phyloP scores from a whole-genome alignment of 2,797 vertebrate species.

The Acrocephalus scirpaceus region DNA sequence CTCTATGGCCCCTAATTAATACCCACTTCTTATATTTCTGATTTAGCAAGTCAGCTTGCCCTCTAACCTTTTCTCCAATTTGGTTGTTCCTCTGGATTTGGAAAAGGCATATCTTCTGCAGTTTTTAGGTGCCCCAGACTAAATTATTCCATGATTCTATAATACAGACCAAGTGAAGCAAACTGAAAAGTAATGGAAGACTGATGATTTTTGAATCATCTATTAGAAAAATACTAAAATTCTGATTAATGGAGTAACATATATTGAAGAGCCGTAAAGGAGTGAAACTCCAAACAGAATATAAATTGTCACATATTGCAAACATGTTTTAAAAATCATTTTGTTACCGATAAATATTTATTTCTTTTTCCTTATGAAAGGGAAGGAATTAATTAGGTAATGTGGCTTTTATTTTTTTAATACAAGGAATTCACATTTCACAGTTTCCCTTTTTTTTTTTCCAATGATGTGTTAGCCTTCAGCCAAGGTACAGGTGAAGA shows the following conservation, averaged over 20 bases:
- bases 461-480: background rate
- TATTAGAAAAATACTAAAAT: background rate
- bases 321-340: background rate
- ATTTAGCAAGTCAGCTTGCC: background rate
- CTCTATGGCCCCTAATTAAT: background rate
- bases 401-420: background rate
- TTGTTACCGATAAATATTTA: background rate
- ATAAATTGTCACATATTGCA: background rate
- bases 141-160: background rate
- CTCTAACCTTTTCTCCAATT: background rate
- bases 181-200: background rate
- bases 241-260: background rate
- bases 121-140: background rate
- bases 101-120: background rate
- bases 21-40: background rate
- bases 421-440: background rate
- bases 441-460: background rate
- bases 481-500: background rate
- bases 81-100: background rate
- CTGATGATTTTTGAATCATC: background rate
- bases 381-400: background rate
- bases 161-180: background rate
- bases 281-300: background rate
- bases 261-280: background rate
- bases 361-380: background rate